These are phyloP conservation scores for Pipistrellus pygmaeus DNA, from an alignment of 2,797 vertebrate genomes.

Conservation along the genomic window DNA sequence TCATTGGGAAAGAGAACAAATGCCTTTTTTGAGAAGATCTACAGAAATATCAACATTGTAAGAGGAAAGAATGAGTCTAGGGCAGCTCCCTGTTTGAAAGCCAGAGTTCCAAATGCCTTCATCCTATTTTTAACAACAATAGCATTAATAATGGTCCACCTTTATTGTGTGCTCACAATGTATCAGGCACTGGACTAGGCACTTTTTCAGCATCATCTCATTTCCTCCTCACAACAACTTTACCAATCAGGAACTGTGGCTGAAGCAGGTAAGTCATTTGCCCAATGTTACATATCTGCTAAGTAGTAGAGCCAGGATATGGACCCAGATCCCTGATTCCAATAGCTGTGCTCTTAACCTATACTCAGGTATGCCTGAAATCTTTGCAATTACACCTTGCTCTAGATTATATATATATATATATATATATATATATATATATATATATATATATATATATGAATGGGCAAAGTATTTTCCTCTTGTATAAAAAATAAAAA, in stretches of 20 bases:
- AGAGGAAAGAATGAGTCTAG: background rate
- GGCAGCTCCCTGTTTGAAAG: background rate
- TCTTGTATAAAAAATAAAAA: conserved; percentile 18
- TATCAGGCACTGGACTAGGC: background rate
- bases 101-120: background rate
- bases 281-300: background rate
- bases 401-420: background rate
- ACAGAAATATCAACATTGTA: background rate
- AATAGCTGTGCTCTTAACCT: background rate
- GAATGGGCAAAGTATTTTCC: background rate
- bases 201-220: background rate
- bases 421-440: background rate
- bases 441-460: background rate
- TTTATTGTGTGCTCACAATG: background rate
- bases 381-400: background rate
- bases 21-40: conserved; percentile 18
- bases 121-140: conserved; percentile 11
- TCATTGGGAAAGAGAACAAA: conserved; percentile 7
- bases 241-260: background rate
- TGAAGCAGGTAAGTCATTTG: background rate
- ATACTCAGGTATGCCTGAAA: background rate
- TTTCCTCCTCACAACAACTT: background rate
- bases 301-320: background rate
- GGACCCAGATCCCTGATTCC: background rate
- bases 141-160: background rate